Evolutionary conservation across 2,113 vertebrate species (phyloP), one percentile per base, ranked within the genome.

Genomic region (Alethe castanea): DNA sequence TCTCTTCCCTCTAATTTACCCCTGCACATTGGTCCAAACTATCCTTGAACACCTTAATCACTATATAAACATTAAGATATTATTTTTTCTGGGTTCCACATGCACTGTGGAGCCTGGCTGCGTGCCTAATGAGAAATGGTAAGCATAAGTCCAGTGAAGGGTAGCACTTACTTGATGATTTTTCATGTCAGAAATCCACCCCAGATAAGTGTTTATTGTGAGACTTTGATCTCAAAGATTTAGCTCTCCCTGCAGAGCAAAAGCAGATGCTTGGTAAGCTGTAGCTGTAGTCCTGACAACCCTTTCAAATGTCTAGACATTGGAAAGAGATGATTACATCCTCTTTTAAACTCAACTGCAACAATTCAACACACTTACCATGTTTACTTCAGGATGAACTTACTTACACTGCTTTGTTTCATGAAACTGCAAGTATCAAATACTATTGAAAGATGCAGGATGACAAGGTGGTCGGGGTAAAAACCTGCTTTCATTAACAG

Each of bases 211-310:
- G 64, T 91, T 94, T 88, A 60, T 91, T 7, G 1, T 64, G 56
- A 64, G 65, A 94, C 94, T 97, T 97, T 93, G 91, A 96, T 91
- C 80, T 95, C 83, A 84, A 70, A 93, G 86, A 86, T 94, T 96
- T 92, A 95, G 80, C n/a, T 92, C 53, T 91, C 57, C 89, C 92
- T 44, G 66, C 72, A 80, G 86, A 95, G 83, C 65, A 94, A 95
- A 94, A 94, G 65, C 89, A 95, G 94, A 97, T 95, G 85, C 86
- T 91, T 95, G 81, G 66, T 91, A 95, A 85, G 54, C 86, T 96
- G 73, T 54, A 94, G 89, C 91, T 95, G 94, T 97, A 97, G 95
- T 81, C 96, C 78, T 97, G 94, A 95, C 95, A 97, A 97, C 94
- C 86, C 78, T 94, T 95, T 96, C 84, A 81, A 81, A 64, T 42